These are phyloP conservation scores for Porites rus DNA, from an alignment of 92 coral and sea anemone genomes.

Conservation along the genomic window DNA sequence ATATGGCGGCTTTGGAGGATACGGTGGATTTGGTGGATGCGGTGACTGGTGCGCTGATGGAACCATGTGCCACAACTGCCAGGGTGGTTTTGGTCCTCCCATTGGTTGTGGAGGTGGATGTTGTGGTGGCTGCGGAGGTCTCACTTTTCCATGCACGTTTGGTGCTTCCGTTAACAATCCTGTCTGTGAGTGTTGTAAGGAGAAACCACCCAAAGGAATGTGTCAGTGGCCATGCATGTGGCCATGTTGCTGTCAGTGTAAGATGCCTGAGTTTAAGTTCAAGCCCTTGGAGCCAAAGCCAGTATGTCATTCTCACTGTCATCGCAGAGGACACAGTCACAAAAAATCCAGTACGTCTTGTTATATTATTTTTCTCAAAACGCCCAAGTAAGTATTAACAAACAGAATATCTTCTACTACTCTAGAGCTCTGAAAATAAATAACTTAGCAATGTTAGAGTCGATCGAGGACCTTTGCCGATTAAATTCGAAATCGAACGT, in stretches of 20 bases:
- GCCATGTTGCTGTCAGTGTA: constrained; percentile 82
- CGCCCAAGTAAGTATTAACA: not conserved
- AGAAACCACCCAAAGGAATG: constrained; percentile 59
- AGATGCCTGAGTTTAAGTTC: constrained; percentile 70
- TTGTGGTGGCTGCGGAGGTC: constrained; percentile 65
- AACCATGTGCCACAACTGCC: constrained; percentile 23
- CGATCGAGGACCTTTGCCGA: too few relatives aligned
- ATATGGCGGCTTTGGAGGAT: constrained; percentile 40
- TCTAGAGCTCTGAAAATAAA: too few relatives aligned
- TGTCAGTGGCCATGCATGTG: constrained; percentile 81
- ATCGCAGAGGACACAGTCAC: constrained; percentile 23
- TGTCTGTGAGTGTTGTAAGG: constrained; percentile 71
- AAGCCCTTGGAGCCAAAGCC: constrained; percentile 71
- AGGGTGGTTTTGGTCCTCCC: constrained; percentile 64
- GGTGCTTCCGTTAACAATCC: constrained; percentile 81
- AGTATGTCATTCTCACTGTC: constrained; percentile 42
- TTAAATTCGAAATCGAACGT: too few relatives aligned
- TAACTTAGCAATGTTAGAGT: too few relatives aligned
- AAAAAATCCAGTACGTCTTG: constrained; percentile 44
- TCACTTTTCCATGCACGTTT: constrained; percentile 72
- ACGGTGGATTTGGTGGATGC: constrained; percentile 42
- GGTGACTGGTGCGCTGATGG: constrained; percentile 44
- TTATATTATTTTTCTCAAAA: not conserved
- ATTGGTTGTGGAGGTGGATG: constrained; percentile 59
- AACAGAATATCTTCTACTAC: not conserved